Percentiles rank a stretch among this genome's conserved stretches.
These are phyloP conservation scores for Silurus glanis DNA, from an alignment of 2,113 vertebrate genomes.

Conservation along the genomic window DNA sequence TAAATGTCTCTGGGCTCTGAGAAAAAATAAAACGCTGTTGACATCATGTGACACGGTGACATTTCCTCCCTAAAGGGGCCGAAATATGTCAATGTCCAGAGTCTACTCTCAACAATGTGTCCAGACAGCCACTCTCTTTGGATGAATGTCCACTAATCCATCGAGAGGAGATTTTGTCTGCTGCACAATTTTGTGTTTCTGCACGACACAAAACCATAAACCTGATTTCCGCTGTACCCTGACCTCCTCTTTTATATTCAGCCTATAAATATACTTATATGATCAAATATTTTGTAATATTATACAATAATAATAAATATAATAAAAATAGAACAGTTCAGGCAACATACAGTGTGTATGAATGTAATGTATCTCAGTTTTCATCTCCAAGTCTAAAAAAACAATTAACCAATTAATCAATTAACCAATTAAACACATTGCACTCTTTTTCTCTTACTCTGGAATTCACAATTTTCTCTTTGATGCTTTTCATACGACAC, in stretches of 20 bases:
- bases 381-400: slow-evolving; percentile 43
- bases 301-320: neutral
- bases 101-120: neutral
- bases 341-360: neutral
- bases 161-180: neutral
- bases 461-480: slow-evolving; percentile 53
- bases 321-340: neutral
- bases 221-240: neutral
- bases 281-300: no score
- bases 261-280: neutral
- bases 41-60: slow-evolving; percentile 18
- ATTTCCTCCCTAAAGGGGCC: slow-evolving; percentile 2
- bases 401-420: slow-evolving; percentile 51
- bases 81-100: slow-evolving; percentile 16
- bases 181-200: neutral
- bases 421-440: slow-evolving; percentile 58
- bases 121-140: neutral
- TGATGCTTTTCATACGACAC: slow-evolving; percentile 79
- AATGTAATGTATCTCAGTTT: neutral
- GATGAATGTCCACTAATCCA: slow-evolving; percentile 13
- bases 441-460: slow-evolving; percentile 33
- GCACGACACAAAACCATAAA: neutral
- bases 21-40: slow-evolving; percentile 8
- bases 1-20: neutral
- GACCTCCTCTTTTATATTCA: neutral